Base-by-base conservation (phyloP, 2,888 invertebrate genomes). In the Seladonia tumulorum region DNA sequence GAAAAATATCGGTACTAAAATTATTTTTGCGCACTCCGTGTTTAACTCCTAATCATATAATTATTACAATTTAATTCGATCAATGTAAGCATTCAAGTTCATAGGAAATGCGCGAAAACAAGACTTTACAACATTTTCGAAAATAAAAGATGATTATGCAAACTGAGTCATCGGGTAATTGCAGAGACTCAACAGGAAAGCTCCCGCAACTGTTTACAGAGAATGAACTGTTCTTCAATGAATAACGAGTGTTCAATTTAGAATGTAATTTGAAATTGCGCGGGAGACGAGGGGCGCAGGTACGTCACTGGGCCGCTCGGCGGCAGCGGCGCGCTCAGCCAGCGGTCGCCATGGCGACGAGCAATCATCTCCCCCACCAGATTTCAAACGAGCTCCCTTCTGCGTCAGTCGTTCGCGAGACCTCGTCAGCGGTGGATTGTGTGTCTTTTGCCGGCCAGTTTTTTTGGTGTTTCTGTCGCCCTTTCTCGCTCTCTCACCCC, bases 281-380 rank as follows among this genome's bases (percentile, higher is more conserved):
- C 25, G 79, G 79, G 83, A 49, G 53, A 12, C 12, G 25, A 7
- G 42, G 5, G 1, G 22, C 12, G 14, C 1, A 18, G 5, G 0
- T 63, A 80, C 79, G 53, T 35, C 29, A 73, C 76, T 71, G 77
- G 63, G 45, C 60, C 57, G 68, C 25, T 72, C 45, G 39, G 57
- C 76, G 68, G 47, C 78, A 85, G 76, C 87, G 79, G 87, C 87
- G 88, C 83, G 83, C 79, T 85, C 88, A 88, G 87, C 86, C 90
- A 92, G 89, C 88, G 84, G 92, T 93, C 86, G 88, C 87, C 90
- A 93, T 92, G 90, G 90, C 81, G 88, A 93, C 93, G 89, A 83
- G 86, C 92, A 89, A 91, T 93, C 93, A 90, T 93, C 93, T 91
- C 86, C 92, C 91, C 91, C 90, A 77, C 90, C 84, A 83, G 49